phyloP scores from a whole-genome alignment of 2,113 vertebrate species.

The Anoplopoma fimbria region DNA sequence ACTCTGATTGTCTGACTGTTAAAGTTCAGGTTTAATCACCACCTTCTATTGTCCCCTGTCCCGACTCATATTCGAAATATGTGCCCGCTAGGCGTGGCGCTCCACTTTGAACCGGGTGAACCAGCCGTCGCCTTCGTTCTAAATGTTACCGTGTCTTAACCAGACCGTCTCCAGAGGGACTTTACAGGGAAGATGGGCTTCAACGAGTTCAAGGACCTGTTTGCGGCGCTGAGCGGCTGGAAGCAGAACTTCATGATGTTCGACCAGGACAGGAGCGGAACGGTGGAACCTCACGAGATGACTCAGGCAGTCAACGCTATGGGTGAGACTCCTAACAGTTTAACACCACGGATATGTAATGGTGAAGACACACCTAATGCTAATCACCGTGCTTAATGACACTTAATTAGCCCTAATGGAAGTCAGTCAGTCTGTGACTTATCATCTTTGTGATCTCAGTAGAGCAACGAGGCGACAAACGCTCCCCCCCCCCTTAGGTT shows the following conservation, averaged over 20 bases:
- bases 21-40: not conserved
- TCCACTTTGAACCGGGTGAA: not conserved
- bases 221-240: slow-evolving; percentile 89
- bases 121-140: not conserved
- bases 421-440: not conserved
- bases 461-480: too few relatives aligned
- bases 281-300: slow-evolving; percentile 89
- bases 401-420: slow-evolving; percentile 15
- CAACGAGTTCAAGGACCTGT: slow-evolving; percentile 93
- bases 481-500: too few relatives aligned
- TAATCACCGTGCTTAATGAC: not conserved
- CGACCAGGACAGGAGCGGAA: slow-evolving; percentile 89
- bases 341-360: not conserved
- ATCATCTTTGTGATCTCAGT: too few relatives aligned
- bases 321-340: slow-evolving; percentile 82
- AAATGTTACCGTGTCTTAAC: slow-evolving; percentile 74
- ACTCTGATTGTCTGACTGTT: not conserved
- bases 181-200: slow-evolving; percentile 93
- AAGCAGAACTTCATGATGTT: slow-evolving; percentile 93
- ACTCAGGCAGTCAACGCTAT: slow-evolving; percentile 86
- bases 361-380: not conserved
- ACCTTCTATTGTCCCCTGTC: not conserved
- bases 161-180: slow-evolving; percentile 82
- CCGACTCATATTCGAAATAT: not conserved
- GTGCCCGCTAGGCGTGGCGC: not conserved